Base-by-base conservation (phyloP, 2,797 vertebrate species). In the Chloroceryle inda region DNA sequence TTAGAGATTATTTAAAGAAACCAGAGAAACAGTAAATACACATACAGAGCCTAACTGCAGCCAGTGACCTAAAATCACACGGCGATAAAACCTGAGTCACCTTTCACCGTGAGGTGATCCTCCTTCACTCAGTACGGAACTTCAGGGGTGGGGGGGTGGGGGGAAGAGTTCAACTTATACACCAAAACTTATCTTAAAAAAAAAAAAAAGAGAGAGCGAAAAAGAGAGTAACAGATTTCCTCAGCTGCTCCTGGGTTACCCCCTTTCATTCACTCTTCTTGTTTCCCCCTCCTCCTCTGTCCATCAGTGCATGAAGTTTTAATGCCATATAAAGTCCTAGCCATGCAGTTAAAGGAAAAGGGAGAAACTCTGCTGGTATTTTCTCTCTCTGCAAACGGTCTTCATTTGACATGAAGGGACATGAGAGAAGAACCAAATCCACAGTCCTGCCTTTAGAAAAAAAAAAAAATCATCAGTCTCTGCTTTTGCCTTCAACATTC, bases 231-330 rank as follows among this genome's bases (percentile, higher is more conserved):
- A 98, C 97, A 96, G 88, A 96, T 97, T 98, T 98, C 98, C 98
- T 98, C 98, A 96, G 97, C 98, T 98, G 98, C 98, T 98, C 97
- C 98, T 98, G 94, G 95, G 94, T 96, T 98, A 98, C 98, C 97
- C 98, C 93, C 84, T 95, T 96, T 95, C 97, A 77, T 91, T 94
- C 89, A 69, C 90, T 97, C 91, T 96, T 94, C 95, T 94, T 95
- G 83, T 97, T 95, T 94, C 80, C 61, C 93, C 81, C 81, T 95
- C 91, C 96, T 95, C 68, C 98, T 97, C 96, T 97, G 94, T 98
- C 97, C 98, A 98, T 98, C 97, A 98, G 97, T 98, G 97, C 98
- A 98, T 98, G 99, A 98, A 98, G 96, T 98, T 95, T 98, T 98
- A 98, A 98, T 98, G 98, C 98, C 98, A 98, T 98, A 98, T 96